Evolutionary conservation across 2,888 invertebrate species (phyloP), one percentile per base, ranked within the genome.

Genomic region (Nemoura dubitans): DNA sequence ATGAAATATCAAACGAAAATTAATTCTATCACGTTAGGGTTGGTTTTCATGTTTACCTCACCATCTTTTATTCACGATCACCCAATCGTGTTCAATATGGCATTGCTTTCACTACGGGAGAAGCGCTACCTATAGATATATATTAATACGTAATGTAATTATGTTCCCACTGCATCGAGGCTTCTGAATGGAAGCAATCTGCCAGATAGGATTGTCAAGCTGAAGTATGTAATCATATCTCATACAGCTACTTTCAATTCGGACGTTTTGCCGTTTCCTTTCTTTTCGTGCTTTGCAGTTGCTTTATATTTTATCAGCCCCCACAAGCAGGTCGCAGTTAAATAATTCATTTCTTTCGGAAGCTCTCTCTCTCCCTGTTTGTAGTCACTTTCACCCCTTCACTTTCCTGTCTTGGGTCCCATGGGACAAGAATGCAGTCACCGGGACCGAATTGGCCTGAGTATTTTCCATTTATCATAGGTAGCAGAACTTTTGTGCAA

Each of bases 261-360:
- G 16, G 59, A 59, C 59, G 21, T 59, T 59, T 59, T 59, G 3
- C 59, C 59, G 59, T 21, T 59, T 6, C 36, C 5, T 36, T 59
- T 59, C 16, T 59, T 59, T 59, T 59, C 21, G 16, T 21, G 59
- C 59, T 21, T 14, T 21, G 21, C 59, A 10, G 14, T 59, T 59
- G 6, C 59, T 59, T 59, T 59, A 59, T 59, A 59, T 59, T 59
- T 59, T 59, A 59, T 59, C 59, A 59, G 14, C 16, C 59, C 59
- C 59, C 59, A 59, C 59, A 59, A 59, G 59, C 3, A 59, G 59
- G 59, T 59, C 21, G 21, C 21, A 59, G 59, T 59, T 59, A 59
- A 59, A 59, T 59, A 59, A 59, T 59, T 59, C 59, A 59, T 59
- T 59, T 59, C 59, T 59, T 59, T 59, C 59, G 59, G 10, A 59